Evolutionary conservation across 2,888 invertebrate species (phyloP), one percentile per base, ranked within the genome.

Genomic region (Pogonocherus hispidulus): DNA sequence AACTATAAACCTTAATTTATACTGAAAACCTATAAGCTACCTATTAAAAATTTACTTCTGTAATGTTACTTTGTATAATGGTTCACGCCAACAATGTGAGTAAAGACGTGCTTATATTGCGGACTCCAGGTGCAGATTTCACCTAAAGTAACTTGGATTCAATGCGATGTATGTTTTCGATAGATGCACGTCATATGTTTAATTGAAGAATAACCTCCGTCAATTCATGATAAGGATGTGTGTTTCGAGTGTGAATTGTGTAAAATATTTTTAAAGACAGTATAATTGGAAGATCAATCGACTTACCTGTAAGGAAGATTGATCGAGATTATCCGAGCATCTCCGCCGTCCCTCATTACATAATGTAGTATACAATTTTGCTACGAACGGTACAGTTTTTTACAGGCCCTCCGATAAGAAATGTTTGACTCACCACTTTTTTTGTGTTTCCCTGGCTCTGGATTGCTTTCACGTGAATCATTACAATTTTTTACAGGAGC

Each of bases 161-260:
- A 55, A 35, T 55, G 55, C 20, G 37, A 55, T 3, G 9, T 35
- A 19, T 55, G 55, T 55, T 55, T 55, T 37, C 18, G 37, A 55
- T 55, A 37, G 55, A 37, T 55, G 18, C 55, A 55, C 20, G 9
- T 37, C 20, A 18, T 16, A 9, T 55, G 55, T 37, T 37, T 55
- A 37, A 9, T 20, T 8, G 55, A 41, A 41, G 41, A 47, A 47
- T 47, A 18, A 22, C n/a, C 47, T 19, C 4, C 47, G 1, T 47
- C 47, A 19, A 20, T 20, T 47, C 9, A 19, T 47, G 47, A 47
- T 19, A 20, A n/a, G 6, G 19, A 47, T 22, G 20, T 5, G 9
- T 47, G 9, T 19, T 47, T 47, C n/a, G 20, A 9, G n/a, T 19
- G 47, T 20, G 47, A 19, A 16, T 47, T 47, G 11, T 18, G 19